Conservation (phyloP, 2,888 invertebrate genomes). For the Lasioglossum oenotherae region DNA sequence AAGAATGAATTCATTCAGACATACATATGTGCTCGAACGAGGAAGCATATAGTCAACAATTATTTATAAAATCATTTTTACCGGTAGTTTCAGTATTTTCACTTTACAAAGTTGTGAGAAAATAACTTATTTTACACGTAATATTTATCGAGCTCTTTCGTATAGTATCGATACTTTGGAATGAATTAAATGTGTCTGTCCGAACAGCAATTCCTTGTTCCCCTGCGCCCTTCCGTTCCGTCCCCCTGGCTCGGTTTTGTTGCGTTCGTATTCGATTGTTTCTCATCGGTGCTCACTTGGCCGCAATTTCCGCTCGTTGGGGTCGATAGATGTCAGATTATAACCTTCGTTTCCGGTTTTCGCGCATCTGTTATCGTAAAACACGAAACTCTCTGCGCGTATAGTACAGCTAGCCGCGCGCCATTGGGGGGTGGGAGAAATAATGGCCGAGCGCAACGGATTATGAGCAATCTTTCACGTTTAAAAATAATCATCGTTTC, state of each 20-base stretch:
- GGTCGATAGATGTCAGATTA: constrained; percentile 71
- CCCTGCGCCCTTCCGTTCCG: constrained; percentile 66
- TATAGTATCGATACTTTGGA: neutral
- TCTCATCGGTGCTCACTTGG: constrained; percentile 71
- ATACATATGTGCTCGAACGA: no score
- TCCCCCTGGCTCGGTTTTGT: constrained; percentile 71
- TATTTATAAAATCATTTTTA: no score
- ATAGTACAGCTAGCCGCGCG: neutral
- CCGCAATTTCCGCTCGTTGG: constrained; percentile 76
- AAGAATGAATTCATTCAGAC: no score
- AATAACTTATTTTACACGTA: neutral
- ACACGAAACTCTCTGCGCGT: constrained; percentile 5
- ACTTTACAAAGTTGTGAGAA: no score
- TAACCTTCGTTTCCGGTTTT: constrained; percentile 71
- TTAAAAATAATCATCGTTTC: constrained; percentile 27
- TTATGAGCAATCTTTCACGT: neutral
- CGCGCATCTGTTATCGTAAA: constrained; percentile 65
- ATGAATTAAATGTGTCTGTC: neutral
- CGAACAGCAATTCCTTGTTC: constrained; percentile 45
- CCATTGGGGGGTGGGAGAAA: neutral
- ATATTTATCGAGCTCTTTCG: neutral
- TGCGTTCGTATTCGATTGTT: constrained; percentile 75
- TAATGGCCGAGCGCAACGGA: neutral
- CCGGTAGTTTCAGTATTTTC: no score
- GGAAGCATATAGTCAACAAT: no score